phyloP scores from a whole-genome alignment of 2,888 invertebrate genomes.

The Trichopoda pennipes region DNA sequence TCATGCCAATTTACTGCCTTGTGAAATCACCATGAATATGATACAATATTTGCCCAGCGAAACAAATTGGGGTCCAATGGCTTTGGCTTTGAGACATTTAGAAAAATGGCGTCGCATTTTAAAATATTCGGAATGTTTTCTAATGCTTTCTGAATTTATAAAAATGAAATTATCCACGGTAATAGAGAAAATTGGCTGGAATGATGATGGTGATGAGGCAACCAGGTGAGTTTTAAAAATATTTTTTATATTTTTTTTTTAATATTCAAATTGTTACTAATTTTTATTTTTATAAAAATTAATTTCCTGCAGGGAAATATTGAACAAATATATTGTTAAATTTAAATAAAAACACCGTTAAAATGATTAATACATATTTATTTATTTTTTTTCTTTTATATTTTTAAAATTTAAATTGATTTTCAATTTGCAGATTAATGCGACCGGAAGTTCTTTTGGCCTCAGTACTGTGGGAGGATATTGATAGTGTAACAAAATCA shows the following conservation, averaged over 20 bases:
- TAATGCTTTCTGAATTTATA: constrained; percentile 81
- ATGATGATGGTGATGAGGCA: constrained; percentile 79
- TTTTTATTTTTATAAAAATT: too few species aligned
- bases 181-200: constrained; percentile 79
- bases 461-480: constrained; percentile 81
- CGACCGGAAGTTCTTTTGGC: constrained; percentile 79
- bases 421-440: constrained; percentile 74
- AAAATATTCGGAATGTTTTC: constrained; percentile 81
- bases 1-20: constrained; percentile 80
- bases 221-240: constrained; percentile 72
- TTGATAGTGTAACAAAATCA: constrained; percentile 78
- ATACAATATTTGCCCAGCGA: constrained; percentile 80
- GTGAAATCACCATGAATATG: constrained; percentile 81
- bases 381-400: not conserved
- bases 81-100: constrained; percentile 78
- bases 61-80: constrained; percentile 80
- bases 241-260: not conserved
- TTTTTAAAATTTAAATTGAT: too few species aligned
- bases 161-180: constrained; percentile 79
- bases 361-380: too few species aligned
- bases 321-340: too few species aligned
- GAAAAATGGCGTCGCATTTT: constrained; percentile 81
- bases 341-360: too few species aligned
- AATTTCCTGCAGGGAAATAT: too few species aligned
- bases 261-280: not conserved